Evolutionary conservation across 2,888 invertebrate species (phyloP).

Genomic region (Drosophila anceps): DNA sequence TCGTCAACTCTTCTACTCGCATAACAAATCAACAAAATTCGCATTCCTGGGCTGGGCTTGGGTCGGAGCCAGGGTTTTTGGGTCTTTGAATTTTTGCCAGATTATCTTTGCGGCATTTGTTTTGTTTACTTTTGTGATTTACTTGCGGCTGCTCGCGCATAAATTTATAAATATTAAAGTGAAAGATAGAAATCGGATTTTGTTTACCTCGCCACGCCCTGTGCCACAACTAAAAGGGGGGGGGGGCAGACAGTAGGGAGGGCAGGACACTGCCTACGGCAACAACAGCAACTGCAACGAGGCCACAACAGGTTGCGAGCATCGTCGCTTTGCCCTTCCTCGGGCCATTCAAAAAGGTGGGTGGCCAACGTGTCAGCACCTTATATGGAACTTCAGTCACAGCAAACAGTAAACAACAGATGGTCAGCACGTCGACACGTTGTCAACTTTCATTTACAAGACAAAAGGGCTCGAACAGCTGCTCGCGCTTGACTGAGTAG

Average conservation of each 20-base stretch:
- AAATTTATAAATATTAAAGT: slow-evolving; percentile 59
- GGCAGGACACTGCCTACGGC: slow-evolving; percentile 43
- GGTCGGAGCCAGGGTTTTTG: slow-evolving; percentile 9
- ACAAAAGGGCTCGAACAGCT: slow-evolving; percentile 35
- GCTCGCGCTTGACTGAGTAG: slow-evolving; percentile 16
- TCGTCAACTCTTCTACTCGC: slow-evolving; percentile 1
- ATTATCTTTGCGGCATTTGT: slow-evolving; percentile 71
- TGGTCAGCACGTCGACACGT: slow-evolving; percentile 66
- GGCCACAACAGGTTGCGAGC: slow-evolving; percentile 39
- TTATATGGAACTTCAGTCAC: slow-evolving; percentile 48
- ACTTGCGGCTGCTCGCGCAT: slow-evolving; percentile 48
- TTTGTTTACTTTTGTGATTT: slow-evolving; percentile 69
- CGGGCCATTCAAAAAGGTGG: slow-evolving; percentile 45
- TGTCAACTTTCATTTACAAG: slow-evolving; percentile 71
- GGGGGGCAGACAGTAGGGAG: neutral
- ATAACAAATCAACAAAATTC: slow-evolving; percentile 47
- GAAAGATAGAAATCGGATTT: slow-evolving; percentile 57
- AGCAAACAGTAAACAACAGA: slow-evolving; percentile 50
- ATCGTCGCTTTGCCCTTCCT: neutral
- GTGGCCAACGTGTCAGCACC: slow-evolving; percentile 62
- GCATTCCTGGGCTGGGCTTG: slow-evolving; percentile 47
- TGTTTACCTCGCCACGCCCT: slow-evolving; percentile 34
- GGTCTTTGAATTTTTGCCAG: slow-evolving; percentile 41
- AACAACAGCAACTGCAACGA: slow-evolving; percentile 13
- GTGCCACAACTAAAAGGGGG: neutral